Percentiles rank a stretch among this genome's conserved stretches.
Evolutionary conservation across 2,888 invertebrate species (phyloP).

Genomic region (Rhagonycha lutea): DNA sequence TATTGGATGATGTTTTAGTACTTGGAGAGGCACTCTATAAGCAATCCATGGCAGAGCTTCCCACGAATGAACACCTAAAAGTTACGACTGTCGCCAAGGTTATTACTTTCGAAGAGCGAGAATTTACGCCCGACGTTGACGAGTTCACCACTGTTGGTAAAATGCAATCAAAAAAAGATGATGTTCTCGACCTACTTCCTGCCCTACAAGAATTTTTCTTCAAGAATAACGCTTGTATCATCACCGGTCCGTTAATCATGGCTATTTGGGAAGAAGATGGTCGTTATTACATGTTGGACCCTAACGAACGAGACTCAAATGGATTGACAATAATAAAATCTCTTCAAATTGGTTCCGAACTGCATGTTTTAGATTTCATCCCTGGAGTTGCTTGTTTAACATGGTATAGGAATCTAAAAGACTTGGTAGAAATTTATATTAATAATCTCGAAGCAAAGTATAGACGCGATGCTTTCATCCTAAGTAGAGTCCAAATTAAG

Average conservation of each 20-base stretch:
- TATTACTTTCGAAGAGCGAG: constrained; percentile 40
- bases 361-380: constrained; percentile 35
- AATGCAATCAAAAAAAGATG: constrained; percentile 43
- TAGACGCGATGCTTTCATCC: constrained; percentile 44
- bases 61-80: constrained; percentile 32
- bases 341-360: constrained; percentile 36
- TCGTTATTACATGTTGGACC: constrained; percentile 55
- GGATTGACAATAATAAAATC: constrained; percentile 39
- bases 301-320: constrained; percentile 51
- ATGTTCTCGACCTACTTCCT: constrained; percentile 46
- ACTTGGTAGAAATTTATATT: constrained; percentile 51
- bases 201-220: constrained; percentile 51
- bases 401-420: constrained; percentile 48
- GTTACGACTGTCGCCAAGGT: constrained; percentile 40
- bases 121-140: constrained; percentile 44
- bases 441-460: constrained; percentile 46
- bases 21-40: constrained; percentile 50
- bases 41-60: constrained; percentile 39
- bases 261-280: constrained; percentile 55
- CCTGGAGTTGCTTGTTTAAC: constrained; percentile 52
- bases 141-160: constrained; percentile 49
- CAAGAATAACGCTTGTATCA: constrained; percentile 48
- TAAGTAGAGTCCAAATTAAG: constrained; percentile 48
- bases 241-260: constrained; percentile 51
- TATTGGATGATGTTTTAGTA: constrained; percentile 49